Conservation (phyloP, 2,797 vertebrate species). For the Tympanoctomys barrerae region DNA sequence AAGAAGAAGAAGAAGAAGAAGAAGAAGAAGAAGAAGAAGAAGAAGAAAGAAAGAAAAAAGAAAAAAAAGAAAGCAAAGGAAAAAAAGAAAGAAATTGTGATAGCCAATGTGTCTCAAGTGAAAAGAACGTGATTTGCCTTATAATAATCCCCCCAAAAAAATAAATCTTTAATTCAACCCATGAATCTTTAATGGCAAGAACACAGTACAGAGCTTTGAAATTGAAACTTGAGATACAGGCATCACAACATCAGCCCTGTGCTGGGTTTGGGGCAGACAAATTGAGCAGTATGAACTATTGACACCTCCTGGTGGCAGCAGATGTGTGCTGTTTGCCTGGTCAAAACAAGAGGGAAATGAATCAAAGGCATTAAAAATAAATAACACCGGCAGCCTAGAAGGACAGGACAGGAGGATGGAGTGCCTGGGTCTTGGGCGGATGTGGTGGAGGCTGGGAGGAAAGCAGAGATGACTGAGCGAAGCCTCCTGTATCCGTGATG, state of each 20-base stretch:
- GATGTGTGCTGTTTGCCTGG: constrained; percentile 75
- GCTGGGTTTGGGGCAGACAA: constrained; percentile 40
- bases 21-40: no score
- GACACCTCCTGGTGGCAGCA: constrained; percentile 81
- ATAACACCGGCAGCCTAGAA: constrained; percentile 6
- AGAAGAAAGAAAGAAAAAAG: no score
- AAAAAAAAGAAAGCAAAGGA: no score
- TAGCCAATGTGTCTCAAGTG: constrained; percentile 73
- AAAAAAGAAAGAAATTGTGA: constrained; percentile 71
- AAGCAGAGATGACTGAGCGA: background rate
- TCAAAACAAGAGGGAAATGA: constrained; percentile 75
- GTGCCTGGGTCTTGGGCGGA: background rate
- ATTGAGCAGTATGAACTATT: constrained; percentile 70
- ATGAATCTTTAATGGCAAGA: constrained; percentile 74
- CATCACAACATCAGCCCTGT: background rate
- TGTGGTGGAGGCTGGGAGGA: accelerated
- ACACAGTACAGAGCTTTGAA: constrained; percentile 61
- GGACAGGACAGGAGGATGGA: background rate
- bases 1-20: no score
- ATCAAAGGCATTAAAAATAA: constrained; percentile 69
- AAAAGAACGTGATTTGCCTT: constrained; percentile 70
- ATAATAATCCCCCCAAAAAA: constrained; percentile 43
- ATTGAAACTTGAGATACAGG: constrained; percentile 66
- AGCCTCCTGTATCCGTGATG: accelerated
- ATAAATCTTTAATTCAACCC: constrained; percentile 73